Evolutionary conservation across 2,113 vertebrate genomes (phyloP).

Genomic region (Albula glossodonta): DNA sequence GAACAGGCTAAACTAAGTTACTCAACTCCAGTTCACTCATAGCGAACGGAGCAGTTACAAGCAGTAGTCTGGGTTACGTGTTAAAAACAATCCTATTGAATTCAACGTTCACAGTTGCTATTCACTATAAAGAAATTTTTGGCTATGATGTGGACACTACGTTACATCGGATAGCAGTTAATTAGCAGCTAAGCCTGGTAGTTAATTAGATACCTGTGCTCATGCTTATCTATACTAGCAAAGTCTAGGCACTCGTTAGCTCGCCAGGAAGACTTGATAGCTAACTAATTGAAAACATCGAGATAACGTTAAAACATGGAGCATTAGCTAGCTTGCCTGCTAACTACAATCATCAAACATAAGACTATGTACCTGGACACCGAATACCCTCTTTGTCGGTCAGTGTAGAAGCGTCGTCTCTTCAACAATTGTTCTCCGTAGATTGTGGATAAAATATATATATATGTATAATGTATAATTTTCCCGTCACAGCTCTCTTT

Average conservation of each 20-base stretch:
- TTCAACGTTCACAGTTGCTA: not conserved
- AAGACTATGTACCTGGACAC: conserved; percentile 38
- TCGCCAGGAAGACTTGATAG: not conserved
- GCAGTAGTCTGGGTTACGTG: not conserved
- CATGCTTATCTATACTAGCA: not conserved
- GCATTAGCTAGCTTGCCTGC: conserved; percentile 6
- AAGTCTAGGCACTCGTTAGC: not conserved
- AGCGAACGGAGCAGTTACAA: not conserved
- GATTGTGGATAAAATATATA: conserved; percentile 8
- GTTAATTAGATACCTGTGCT: not conserved
- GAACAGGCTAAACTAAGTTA: not conserved
- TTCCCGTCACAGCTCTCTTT: conserved; percentile 53
- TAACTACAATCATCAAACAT: conserved; percentile 18
- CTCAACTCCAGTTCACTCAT: not conserved
- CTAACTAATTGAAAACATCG: conserved; percentile 26
- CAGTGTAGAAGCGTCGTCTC: not conserved
- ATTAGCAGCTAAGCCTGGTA: not conserved
- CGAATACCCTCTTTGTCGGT: conserved; percentile 15
- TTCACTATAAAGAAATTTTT: not conserved
- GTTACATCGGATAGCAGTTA: not conserved
- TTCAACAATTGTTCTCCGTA: conserved; percentile 14
- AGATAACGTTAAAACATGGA: conserved; percentile 7
- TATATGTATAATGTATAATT: conserved; percentile 28
- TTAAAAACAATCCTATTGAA: not conserved
- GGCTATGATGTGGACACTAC: not conserved